Percentiles rank a stretch among this genome's conserved stretches.
Evolutionary conservation across 2,113 vertebrate genomes (phyloP).

Genomic region (Circaetus gallicus): DNA sequence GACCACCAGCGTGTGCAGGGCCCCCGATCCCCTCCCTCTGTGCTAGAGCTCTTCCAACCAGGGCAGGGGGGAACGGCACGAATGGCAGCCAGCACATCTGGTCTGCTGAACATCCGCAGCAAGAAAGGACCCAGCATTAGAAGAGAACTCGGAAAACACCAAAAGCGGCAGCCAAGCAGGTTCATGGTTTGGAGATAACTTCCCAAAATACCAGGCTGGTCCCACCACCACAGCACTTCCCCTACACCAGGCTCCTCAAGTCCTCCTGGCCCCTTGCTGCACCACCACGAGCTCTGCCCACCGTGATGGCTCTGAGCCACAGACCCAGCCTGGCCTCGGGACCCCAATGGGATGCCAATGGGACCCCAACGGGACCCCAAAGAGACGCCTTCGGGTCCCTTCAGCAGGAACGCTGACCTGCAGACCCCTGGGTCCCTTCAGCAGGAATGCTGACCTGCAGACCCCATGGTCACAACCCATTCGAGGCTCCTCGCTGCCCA

Average conservation of each 20-base stretch:
- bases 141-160: not conserved
- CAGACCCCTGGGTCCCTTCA: not conserved
- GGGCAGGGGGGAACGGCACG: not conserved
- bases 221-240: not conserved
- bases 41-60: not conserved
- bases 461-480: not conserved
- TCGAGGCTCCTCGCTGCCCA: fast-evolving
- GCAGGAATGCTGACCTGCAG: not conserved
- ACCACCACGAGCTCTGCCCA: not conserved
- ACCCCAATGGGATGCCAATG: not conserved
- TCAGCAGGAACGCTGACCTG: not conserved
- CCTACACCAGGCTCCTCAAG: not conserved
- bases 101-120: not conserved
- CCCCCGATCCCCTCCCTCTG: not conserved
- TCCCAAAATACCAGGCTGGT: not conserved
- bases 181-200: fast-evolving
- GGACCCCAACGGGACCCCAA: not conserved
- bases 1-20: not conserved
- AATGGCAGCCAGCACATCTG: not conserved
- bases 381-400: not conserved
- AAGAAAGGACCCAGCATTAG: not conserved
- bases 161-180: not conserved
- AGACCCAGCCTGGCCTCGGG: not conserved
- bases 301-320: not conserved
- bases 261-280: not conserved